Evolutionary conservation across 2,113 vertebrate genomes (phyloP).

Genomic region (Nasalis larvatus): DNA sequence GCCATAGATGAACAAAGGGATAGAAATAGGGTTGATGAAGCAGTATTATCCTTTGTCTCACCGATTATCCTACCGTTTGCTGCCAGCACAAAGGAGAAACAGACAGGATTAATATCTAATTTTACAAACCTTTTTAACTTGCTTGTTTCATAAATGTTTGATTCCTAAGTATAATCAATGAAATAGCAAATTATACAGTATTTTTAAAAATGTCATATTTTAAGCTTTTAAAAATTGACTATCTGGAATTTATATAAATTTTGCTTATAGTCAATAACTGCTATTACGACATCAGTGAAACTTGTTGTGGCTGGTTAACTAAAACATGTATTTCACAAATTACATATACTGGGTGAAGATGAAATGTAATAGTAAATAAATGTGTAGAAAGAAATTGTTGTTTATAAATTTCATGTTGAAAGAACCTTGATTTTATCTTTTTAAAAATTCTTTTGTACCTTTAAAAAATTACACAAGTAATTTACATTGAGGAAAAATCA

Average conservation of each 20-base stretch:
- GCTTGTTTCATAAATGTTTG: not conserved
- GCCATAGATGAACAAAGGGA: not conserved
- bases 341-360: not conserved
- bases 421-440: not conserved
- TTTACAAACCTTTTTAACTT: not conserved
- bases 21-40: not conserved
- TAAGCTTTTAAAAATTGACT: not conserved
- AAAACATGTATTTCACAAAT: not conserved
- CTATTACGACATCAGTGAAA: not conserved
- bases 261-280: not conserved
- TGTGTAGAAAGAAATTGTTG: not conserved
- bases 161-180: not conserved
- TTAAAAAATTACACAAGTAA: not conserved
- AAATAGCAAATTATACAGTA: not conserved
- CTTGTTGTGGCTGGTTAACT: not conserved
- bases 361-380: not conserved
- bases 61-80: not conserved
- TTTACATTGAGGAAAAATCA: not conserved
- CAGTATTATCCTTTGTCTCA: not conserved
- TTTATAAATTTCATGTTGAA: conserved; percentile 28
- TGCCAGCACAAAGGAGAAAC: not conserved
- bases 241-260: not conserved
- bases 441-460: not conserved
- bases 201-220: not conserved
- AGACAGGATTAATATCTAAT: not conserved